Conservation (phyloP, 2,888 invertebrate species). For the Drosophila sordidapex region DNA sequence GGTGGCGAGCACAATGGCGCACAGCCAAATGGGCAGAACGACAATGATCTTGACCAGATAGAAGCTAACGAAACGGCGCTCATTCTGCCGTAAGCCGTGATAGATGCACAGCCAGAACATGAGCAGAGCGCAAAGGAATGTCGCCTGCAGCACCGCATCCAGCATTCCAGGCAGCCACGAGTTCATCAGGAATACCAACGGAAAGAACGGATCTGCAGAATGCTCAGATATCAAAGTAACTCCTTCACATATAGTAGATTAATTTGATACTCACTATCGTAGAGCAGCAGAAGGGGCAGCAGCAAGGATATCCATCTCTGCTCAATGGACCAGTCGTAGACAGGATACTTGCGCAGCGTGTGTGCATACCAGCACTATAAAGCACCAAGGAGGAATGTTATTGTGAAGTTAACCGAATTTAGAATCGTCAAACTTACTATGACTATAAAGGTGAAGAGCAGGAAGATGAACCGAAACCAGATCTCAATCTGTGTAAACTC, state of each 20-base stretch:
- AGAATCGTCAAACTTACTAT: constrained; percentile 88
- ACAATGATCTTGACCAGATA: constrained; percentile 95
- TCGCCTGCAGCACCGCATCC: constrained; percentile 95
- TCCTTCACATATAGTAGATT: background rate
- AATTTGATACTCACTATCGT: constrained; percentile 90
- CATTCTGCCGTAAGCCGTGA: constrained; percentile 97
- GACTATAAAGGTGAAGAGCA: constrained; percentile 93
- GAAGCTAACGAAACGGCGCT: constrained; percentile 93
- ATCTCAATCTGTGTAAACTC: constrained; percentile 98
- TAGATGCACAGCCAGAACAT: constrained; percentile 98
- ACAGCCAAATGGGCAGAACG: constrained; percentile 94
- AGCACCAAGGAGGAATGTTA: background rate
- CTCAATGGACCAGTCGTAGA: constrained; percentile 98
- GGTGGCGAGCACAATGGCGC: constrained; percentile 93
- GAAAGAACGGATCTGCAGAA: constrained; percentile 95
- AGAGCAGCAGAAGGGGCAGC: constrained; percentile 93
- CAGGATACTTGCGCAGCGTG: constrained; percentile 93
- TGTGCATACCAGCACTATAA: constrained; percentile 96
- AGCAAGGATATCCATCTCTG: constrained; percentile 97
- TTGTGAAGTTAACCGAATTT: too few relatives aligned
- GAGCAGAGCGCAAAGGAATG: constrained; percentile 94
- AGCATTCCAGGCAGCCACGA: constrained; percentile 96
- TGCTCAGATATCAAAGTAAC: background rate
- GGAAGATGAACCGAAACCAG: constrained; percentile 97
- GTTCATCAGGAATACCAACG: constrained; percentile 94